Conservation (phyloP, 30 jellyfish, hydroid and myxozoan species). For the Turritopsis rubra region DNA sequence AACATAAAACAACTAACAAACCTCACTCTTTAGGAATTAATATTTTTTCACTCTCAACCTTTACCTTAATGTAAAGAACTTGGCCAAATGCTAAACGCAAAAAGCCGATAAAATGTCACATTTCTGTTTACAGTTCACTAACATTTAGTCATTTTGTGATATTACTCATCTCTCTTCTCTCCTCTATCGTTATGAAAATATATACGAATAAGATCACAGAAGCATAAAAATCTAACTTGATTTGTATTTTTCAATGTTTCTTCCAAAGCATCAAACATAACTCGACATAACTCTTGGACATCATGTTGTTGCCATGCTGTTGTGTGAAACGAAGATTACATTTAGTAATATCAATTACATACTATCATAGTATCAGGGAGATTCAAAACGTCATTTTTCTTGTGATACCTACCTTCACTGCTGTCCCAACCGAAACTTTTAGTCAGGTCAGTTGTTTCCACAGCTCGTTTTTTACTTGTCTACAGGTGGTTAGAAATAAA, state of each 20-base stretch:
- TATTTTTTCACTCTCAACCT: too few relatives aligned
- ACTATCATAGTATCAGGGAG: neutral
- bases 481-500: slow-evolving; percentile 10
- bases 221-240: slow-evolving; percentile 43
- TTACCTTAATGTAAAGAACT: too few relatives aligned
- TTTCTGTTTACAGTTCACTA: too few relatives aligned
- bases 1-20: too few relatives aligned
- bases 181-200: too few relatives aligned
- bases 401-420: slow-evolving; percentile 71
- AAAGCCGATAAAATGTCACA: too few relatives aligned
- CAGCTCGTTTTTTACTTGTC: slow-evolving; percentile 83
- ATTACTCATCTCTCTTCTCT: too few relatives aligned
- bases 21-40: too few relatives aligned
- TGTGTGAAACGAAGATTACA: neutral
- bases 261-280: slow-evolving; percentile 91
- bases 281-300: slow-evolving; percentile 93
- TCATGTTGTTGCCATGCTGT: slow-evolving; percentile 99
- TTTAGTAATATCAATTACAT: neutral
- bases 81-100: too few relatives aligned
- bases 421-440: slow-evolving; percentile 98
- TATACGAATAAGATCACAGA: too few relatives aligned
- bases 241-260: slow-evolving; percentile 77
- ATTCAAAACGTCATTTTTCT: too few relatives aligned
- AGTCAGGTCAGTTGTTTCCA: slow-evolving; percentile 85
- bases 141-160: too few relatives aligned